A percentile compares a stretch with the other conserved stretches of the same genome.
Conservation (phyloP, 2,888 invertebrate species). For the Zootermopsis nevadensis region DNA sequence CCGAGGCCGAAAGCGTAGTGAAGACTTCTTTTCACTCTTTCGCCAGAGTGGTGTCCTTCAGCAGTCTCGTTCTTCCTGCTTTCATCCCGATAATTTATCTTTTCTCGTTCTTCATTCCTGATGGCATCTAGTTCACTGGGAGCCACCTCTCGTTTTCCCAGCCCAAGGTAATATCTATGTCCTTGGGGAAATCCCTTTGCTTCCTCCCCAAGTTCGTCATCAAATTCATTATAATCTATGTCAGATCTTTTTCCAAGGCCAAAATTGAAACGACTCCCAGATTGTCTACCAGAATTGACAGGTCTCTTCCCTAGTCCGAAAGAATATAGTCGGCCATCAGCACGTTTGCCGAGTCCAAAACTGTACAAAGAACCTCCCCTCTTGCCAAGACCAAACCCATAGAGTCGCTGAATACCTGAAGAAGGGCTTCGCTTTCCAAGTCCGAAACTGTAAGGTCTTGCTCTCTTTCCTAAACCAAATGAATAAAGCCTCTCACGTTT, state of each 20-base stretch:
- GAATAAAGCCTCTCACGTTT: slow-evolving; percentile 55
- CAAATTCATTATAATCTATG: slow-evolving; percentile 10
- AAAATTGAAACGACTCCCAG: slow-evolving; percentile 50
- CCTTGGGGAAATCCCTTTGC: slow-evolving; percentile 44
- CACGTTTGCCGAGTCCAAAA: slow-evolving; percentile 70
- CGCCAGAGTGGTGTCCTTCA: neutral
- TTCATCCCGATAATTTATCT: neutral
- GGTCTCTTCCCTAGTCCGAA: slow-evolving; percentile 52
- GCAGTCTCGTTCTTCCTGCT: slow-evolving; percentile 27
- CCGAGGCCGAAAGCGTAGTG: slow-evolving; percentile 67
- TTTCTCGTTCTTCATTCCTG: slow-evolving; percentile 31
- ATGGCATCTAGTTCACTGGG: slow-evolving; percentile 47
- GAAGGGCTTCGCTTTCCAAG: slow-evolving; percentile 71
- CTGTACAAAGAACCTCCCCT: slow-evolving; percentile 60
- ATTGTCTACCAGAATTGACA: slow-evolving; percentile 15
- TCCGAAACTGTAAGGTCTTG: slow-evolving; percentile 76
- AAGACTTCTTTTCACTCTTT: slow-evolving; percentile 50
- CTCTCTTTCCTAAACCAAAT: slow-evolving; percentile 64
- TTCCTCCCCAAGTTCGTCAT: slow-evolving; percentile 39
- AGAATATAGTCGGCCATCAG: slow-evolving; percentile 50
- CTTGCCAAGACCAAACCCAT: slow-evolving; percentile 54
- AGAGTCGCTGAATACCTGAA: slow-evolving; percentile 42
- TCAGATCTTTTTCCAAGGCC: slow-evolving; percentile 52
- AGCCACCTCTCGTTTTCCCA: slow-evolving; percentile 65
- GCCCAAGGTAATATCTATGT: slow-evolving; percentile 62